A percentile compares a stretch with the other conserved stretches of the same genome.
Evolutionary conservation across 2,888 invertebrate genomes (phyloP).

Genomic region (Drosophila paracracens): DNA sequence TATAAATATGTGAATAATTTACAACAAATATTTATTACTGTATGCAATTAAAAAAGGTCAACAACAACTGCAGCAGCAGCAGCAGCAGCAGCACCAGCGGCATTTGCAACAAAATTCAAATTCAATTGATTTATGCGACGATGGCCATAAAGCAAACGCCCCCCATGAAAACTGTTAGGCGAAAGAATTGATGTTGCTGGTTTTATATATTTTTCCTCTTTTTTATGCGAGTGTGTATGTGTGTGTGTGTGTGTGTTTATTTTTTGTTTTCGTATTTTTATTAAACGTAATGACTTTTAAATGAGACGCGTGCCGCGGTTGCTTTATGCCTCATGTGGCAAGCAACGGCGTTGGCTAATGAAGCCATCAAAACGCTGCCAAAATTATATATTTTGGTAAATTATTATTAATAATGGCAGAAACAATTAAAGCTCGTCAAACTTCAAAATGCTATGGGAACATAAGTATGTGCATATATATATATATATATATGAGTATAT

Average conservation of each 20-base stretch:
- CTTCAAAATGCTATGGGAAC: not conserved
- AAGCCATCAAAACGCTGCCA: conserved; percentile 65
- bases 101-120: conserved; percentile 33
- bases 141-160: conserved; percentile 55
- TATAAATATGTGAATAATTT: conserved; percentile 30
- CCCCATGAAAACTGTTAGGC: conserved; percentile 54
- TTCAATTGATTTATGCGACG: conserved; percentile 75
- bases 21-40: conserved; percentile 53
- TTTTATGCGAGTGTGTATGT: conserved; percentile 1
- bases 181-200: conserved; percentile 45
- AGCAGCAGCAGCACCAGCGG: conserved; percentile 11
- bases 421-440: conserved; percentile 72
- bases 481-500: not conserved
- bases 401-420: conserved; percentile 76
- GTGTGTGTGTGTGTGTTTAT: not conserved
- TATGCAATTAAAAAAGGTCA: conserved; percentile 63
- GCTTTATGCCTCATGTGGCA: conserved; percentile 27
- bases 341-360: conserved; percentile 46
- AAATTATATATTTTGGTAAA: conserved; percentile 58
- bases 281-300: conserved; percentile 76
- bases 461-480: not conserved
- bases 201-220: conserved; percentile 11
- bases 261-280: conserved; percentile 41
- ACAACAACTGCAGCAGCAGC: conserved; percentile 20
- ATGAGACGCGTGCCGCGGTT: conserved; percentile 71